A percentile compares a stretch with the other conserved stretches of the same genome.
These are phyloP conservation scores for Strigamia transsilvanica DNA, from an alignment of 2,888 invertebrate genomes.

Conservation along the genomic window DNA sequence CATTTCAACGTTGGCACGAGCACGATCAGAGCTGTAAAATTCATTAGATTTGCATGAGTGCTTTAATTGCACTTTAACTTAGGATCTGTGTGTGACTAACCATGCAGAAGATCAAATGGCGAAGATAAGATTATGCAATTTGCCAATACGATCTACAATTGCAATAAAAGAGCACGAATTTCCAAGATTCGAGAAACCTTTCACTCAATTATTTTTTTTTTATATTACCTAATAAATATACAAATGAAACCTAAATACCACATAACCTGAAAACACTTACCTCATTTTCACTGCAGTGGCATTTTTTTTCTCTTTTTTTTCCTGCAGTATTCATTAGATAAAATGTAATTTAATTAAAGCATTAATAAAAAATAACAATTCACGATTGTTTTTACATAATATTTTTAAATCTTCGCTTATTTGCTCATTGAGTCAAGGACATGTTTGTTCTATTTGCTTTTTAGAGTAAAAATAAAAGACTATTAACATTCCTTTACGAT, in stretches of 20 bases:
- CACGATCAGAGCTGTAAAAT: slow-evolving; percentile 35
- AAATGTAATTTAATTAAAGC: background rate
- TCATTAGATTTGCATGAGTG: slow-evolving; percentile 31
- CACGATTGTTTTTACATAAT: background rate
- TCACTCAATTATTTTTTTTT: background rate
- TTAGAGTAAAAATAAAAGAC: background rate
- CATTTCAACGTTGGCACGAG: slow-evolving; percentile 12
- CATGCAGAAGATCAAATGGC: slow-evolving; percentile 33
- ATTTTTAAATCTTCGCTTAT: background rate
- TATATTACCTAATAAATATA: background rate
- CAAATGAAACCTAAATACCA: slow-evolving; percentile 7
- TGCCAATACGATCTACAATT: background rate
- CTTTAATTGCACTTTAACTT: slow-evolving; percentile 43
- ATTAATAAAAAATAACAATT: background rate
- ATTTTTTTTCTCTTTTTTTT: background rate
- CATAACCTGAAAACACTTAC: background rate
- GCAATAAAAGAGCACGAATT: background rate
- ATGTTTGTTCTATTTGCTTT: background rate
- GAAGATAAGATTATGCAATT: background rate
- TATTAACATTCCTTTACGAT: slow-evolving; percentile 37
- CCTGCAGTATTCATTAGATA: background rate
- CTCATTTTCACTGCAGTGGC: background rate
- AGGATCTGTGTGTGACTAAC: slow-evolving; percentile 28
- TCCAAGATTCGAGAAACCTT: background rate
- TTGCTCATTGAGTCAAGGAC: slow-evolving; percentile 19